Conservation (phyloP, 2,888 invertebrate genomes). For the Diarsia rubi region DNA sequence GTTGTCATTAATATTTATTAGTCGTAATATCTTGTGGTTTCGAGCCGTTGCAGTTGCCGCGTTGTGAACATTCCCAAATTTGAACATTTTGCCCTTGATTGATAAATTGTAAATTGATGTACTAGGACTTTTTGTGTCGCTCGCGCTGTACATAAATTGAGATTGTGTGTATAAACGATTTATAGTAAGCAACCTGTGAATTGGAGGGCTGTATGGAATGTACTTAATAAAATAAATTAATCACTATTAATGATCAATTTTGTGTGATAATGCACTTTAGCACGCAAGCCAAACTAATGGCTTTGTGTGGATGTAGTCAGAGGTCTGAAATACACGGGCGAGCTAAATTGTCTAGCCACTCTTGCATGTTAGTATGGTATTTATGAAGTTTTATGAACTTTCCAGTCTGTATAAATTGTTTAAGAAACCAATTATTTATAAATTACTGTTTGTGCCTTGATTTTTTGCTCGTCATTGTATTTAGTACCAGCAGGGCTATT, state of each 20-base stretch:
- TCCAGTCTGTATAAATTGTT: constrained; percentile 66
- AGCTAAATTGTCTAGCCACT: constrained; percentile 65
- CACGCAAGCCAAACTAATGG: constrained; percentile 46
- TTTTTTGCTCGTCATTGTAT: constrained; percentile 66
- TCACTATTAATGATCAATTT: constrained; percentile 74
- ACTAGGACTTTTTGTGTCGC: constrained; percentile 61
- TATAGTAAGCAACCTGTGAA: constrained; percentile 67
- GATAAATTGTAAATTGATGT: constrained; percentile 65
- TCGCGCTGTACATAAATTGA: constrained; percentile 75
- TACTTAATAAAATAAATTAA: constrained; percentile 81
- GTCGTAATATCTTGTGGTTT: constrained; percentile 57
- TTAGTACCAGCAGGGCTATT: too few relatives aligned
- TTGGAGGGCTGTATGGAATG: constrained; percentile 82
- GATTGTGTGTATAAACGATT: constrained; percentile 74
- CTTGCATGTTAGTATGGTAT: constrained; percentile 54
- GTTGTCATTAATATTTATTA: constrained; percentile 53
- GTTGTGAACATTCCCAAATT: constrained; percentile 68
- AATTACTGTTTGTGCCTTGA: constrained; percentile 62
- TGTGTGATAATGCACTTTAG: constrained; percentile 81
- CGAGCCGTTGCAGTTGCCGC: too few relatives aligned
- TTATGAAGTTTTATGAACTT: constrained; percentile 63
- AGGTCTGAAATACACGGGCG: constrained; percentile 61
- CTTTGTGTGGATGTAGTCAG: constrained; percentile 63
- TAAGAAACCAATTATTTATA: constrained; percentile 62
- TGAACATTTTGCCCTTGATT: constrained; percentile 57